Conservation (phyloP, 2,888 invertebrate species). For the Melinopterus prodromus region DNA sequence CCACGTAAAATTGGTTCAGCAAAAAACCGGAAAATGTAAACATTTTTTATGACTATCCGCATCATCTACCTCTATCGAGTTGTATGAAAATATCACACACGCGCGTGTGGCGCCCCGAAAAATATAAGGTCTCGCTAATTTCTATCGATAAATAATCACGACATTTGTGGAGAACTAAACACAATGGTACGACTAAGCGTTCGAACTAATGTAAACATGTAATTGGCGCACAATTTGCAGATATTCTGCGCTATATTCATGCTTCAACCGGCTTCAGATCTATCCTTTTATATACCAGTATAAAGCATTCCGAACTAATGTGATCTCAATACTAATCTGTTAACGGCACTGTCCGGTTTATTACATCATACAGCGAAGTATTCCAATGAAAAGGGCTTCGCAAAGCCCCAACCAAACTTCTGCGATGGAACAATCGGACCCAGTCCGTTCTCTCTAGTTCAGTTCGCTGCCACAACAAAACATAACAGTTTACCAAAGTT, state of each 20-base stretch:
- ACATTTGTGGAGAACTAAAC: too few species aligned
- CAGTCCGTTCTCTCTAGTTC: not conserved
- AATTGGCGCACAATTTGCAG: not conserved
- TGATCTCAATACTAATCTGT: not conserved
- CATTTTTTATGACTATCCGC: too few species aligned
- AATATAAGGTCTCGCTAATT: too few species aligned
- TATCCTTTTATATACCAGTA: not conserved
- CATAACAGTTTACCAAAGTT: conserved; percentile 4
- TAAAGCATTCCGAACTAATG: not conserved
- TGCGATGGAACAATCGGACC: not conserved
- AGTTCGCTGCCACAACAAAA: not conserved
- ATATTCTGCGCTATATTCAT: not conserved
- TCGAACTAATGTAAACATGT: not conserved
- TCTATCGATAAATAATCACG: too few species aligned
- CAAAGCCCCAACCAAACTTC: not conserved
- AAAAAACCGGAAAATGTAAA: too few species aligned
- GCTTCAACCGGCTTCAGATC: not conserved
- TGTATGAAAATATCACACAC: too few species aligned
- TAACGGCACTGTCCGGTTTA: not conserved
- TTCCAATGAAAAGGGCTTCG: not conserved
- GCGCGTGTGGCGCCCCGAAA: too few species aligned
- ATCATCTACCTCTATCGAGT: too few species aligned
- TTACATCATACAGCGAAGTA: not conserved
- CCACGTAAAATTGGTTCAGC: too few species aligned
- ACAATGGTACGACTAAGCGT: not conserved